Evolutionary conservation across 2,113 vertebrate species (phyloP).

Genomic region (Drymodes brunneopygia): DNA sequence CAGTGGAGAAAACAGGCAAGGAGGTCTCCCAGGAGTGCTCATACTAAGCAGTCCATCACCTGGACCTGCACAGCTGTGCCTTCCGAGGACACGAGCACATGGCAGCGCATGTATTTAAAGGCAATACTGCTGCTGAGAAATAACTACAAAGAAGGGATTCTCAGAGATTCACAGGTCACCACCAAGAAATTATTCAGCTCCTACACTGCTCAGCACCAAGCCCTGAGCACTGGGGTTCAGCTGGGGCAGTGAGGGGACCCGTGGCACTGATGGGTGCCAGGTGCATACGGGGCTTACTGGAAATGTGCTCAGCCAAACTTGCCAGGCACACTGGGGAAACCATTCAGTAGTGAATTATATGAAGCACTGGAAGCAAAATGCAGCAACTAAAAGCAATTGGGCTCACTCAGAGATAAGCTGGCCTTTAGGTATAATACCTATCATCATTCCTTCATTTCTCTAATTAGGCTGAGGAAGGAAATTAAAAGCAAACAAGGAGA

Average conservation of each 20-base stretch:
- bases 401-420: neutral
- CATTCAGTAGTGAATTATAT: neutral
- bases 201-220: neutral
- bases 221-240: neutral
- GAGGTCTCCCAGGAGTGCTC: neutral
- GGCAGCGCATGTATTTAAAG: neutral
- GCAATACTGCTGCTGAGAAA: neutral
- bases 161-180: neutral
- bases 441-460: neutral
- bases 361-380: neutral
- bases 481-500: slow-evolving; percentile 17
- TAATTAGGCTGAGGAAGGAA: neutral
- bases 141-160: neutral
- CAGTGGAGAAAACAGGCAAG: neutral
- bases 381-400: neutral
- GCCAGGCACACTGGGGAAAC: neutral
- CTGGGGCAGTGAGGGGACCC: accelerated
- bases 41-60: neutral
- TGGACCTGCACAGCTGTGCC: accelerated
- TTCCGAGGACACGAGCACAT: neutral
- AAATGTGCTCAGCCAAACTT: neutral
- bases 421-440: neutral
- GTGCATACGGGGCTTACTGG: accelerated
- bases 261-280: neutral
- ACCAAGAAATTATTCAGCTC: neutral